Evolutionary conservation across 2,888 invertebrate species (phyloP), one percentile per base, ranked within the genome.

Genomic region (Halictus ligatus): DNA sequence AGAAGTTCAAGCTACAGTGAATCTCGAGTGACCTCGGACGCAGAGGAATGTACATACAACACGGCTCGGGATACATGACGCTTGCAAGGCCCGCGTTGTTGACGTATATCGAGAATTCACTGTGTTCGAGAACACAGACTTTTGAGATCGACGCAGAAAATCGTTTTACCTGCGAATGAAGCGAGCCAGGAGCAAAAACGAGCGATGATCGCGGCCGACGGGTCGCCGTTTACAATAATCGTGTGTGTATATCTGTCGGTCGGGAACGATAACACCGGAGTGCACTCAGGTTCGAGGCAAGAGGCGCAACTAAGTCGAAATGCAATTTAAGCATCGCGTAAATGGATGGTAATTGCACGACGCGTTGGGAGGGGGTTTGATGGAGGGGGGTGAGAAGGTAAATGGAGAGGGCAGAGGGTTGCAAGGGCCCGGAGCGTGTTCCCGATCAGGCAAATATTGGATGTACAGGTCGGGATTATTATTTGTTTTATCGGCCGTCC

Each of bases 401-500:
- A 15, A 7, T 13, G 12, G 29, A 18, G 29, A 10, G 67, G 35
- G 35, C 7, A 10, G 67, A 10, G 21, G 35, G 67, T 18, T 67
- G 29, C 10, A 29, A 4, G 35, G 72, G 84, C 72, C 73, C 75
- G 79, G 15, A 60, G 46, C 75, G 75, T 54, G 64, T 60, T 71
- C 73, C 58, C 48, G 84, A 83, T 78, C 88, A 69, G 69, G 75
- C 84, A 84, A 88, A 84, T 83, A 88, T 84, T 80, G 81, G 64
- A 67, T 72, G 79, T 72, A 74, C 78, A 21, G 71, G 60, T 7
- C 35, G 67, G 84, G 81, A 89, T 89, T 89, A 89, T 89, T 89
- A 88, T 88, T 89, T 83, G 89, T 85, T 89, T 89, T 83, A 89
- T 87, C 80, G 85, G 74, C 69, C 85, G 74, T 83, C 67, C 76